phyloP scores from a whole-genome alignment of 2,797 vertebrate species.

The Antennarius maculatus region DNA sequence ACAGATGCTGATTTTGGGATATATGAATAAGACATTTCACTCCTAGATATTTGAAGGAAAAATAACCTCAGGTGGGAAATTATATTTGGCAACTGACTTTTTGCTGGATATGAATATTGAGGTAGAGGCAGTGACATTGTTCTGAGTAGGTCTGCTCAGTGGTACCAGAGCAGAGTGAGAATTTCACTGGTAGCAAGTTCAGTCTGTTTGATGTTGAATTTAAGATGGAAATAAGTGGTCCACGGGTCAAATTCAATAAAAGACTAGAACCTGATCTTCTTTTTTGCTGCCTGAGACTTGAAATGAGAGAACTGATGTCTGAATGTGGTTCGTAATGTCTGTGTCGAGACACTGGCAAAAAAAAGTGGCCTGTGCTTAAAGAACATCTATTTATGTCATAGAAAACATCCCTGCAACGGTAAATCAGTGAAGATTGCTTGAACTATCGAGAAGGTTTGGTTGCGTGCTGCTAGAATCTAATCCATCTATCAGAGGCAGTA shows the following conservation, averaged over 20 bases:
- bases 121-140: too few relatives aligned
- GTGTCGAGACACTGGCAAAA: neutral
- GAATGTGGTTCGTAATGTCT: neutral
- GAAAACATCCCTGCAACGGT: neutral
- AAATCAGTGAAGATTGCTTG: constrained; percentile 1
- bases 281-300: neutral
- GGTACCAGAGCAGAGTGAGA: too few relatives aligned
- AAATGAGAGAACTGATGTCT: neutral
- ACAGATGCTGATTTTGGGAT: too few relatives aligned
- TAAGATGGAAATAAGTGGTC: neutral
- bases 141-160: too few relatives aligned
- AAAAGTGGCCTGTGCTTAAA: neutral
- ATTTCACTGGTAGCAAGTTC: too few relatives aligned
- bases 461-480: constrained; percentile 10
- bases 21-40: too few relatives aligned
- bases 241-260: neutral
- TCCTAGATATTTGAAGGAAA: too few relatives aligned
- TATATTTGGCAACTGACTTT: too few relatives aligned
- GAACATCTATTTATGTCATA: neutral
- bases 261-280: neutral
- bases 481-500: constrained; percentile 10
- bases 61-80: too few relatives aligned
- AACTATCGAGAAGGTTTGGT: constrained; percentile 4
- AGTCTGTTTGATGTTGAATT: too few relatives aligned
- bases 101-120: too few relatives aligned